Conservation (phyloP, 2,797 vertebrate species). For the Myripristis murdjan region DNA sequence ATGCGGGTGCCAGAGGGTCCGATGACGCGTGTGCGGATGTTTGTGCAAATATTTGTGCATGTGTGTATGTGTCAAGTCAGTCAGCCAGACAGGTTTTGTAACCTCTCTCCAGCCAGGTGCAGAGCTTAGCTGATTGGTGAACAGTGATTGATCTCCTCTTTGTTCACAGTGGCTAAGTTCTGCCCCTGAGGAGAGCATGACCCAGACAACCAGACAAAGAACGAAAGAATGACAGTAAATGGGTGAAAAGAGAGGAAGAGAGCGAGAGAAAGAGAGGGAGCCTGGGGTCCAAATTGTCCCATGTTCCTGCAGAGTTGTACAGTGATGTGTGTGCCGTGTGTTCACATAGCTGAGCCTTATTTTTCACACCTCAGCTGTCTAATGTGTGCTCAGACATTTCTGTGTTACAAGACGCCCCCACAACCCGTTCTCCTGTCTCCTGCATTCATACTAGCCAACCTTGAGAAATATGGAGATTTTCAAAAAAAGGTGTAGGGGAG, state of each 20-base stretch:
- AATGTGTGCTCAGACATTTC: constrained; percentile 36
- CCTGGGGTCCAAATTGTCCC: neutral
- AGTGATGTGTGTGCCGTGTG: constrained; percentile 11
- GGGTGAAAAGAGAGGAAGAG: constrained; percentile 7
- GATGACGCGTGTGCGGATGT: constrained; percentile 10
- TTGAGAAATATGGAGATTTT: too few species aligned
- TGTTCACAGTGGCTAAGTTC: constrained; percentile 99
- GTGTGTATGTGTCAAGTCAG: constrained; percentile 13
- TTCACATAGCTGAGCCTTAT: constrained; percentile 17
- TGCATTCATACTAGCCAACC: too few species aligned
- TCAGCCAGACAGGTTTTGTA: constrained; percentile 60
- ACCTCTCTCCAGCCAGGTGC: constrained; percentile 93
- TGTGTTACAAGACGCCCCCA: constrained; percentile 18
- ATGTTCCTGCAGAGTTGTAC: constrained; percentile 39
- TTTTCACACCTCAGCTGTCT: constrained; percentile 31
- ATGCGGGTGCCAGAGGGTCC: constrained; percentile 43
- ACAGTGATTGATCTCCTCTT: constrained; percentile 99
- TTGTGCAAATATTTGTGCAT: constrained; percentile 12
- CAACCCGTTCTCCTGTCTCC: constrained; percentile 27
- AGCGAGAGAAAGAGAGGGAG: neutral
- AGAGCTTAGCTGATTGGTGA: constrained; percentile 99
- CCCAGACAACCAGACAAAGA: constrained; percentile 71
- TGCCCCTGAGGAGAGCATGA: constrained; percentile 96
- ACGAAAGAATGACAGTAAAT: constrained; percentile 23
- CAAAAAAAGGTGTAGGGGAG: too few species aligned